Percentiles rank a stretch among this genome's conserved stretches.
Evolutionary conservation across 1,140 invertebrate species (phyloP).

Genomic region (Harpegnathos saltator): DNA sequence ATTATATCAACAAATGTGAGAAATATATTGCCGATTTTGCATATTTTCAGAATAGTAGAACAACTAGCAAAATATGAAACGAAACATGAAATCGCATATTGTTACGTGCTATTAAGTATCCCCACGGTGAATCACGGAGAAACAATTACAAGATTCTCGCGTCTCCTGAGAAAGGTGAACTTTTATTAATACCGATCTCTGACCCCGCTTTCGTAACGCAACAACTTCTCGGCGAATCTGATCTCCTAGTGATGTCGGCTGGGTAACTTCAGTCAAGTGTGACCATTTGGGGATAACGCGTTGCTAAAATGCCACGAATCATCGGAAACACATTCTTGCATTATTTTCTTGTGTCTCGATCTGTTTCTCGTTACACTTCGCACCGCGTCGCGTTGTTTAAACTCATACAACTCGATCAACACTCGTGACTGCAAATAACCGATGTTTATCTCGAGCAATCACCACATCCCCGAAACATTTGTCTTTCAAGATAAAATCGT

Average conservation of each 20-base stretch:
- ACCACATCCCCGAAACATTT: background rate
- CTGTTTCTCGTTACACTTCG: background rate
- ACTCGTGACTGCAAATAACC: slow-evolving; percentile 13
- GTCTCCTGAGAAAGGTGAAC: slow-evolving; percentile 3
- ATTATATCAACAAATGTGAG: no score
- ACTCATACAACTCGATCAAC: background rate
- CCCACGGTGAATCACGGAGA: background rate
- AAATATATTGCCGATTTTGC: background rate
- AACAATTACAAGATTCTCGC: slow-evolving; percentile 6
- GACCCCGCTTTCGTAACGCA: slow-evolving; percentile 60
- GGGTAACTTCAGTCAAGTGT: slow-evolving; percentile 84
- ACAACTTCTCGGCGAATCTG: slow-evolving; percentile 70
- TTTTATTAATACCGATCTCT: slow-evolving; percentile 49
- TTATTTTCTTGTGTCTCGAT: background rate
- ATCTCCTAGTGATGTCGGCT: slow-evolving; percentile 79
- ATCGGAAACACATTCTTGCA: background rate
- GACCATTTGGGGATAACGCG: slow-evolving; percentile 77
- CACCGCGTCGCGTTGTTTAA: background rate
- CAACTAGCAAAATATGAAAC: background rate
- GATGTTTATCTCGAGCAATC: background rate
- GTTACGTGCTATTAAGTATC: background rate
- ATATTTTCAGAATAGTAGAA: background rate
- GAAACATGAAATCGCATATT: background rate
- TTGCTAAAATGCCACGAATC: slow-evolving; percentile 63
- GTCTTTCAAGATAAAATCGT: slow-evolving; percentile 3